A percentile compares a stretch with the other conserved stretches of the same genome.
Evolutionary conservation across 2,113 vertebrate genomes (phyloP).

Genomic region (Gavia stellata): DNA sequence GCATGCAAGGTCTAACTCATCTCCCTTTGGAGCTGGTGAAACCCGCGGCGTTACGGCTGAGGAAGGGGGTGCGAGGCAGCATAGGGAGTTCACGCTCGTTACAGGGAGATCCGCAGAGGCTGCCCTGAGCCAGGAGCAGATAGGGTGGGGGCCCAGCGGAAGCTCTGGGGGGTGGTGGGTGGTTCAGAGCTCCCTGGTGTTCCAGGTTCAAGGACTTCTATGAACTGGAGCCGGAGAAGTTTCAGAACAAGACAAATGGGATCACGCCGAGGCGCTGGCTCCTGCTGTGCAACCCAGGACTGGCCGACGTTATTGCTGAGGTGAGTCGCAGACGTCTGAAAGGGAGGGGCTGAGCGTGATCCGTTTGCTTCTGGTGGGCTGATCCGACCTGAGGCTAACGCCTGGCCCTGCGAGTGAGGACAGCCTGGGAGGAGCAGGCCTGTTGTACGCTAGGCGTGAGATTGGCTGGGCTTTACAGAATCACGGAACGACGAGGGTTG

Average conservation of each 20-base stretch:
- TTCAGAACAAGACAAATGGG: slow-evolving; percentile 90
- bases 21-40: background rate
- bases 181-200: background rate
- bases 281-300: slow-evolving; percentile 85
- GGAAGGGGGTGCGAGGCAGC: background rate
- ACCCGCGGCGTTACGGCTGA: accelerated
- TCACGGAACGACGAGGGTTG: too few relatives aligned
- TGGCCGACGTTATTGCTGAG: slow-evolving; percentile 81
- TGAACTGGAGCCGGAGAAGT: slow-evolving; percentile 82
- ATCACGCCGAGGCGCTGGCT: slow-evolving; percentile 87
- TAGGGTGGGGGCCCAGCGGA: background rate
- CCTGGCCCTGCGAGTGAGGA: background rate
- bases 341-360: background rate
- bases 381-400: background rate
- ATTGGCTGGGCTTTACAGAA: background rate
- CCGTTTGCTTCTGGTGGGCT: too few relatives aligned
- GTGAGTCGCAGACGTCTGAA: slow-evolving; percentile 17
- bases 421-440: background rate
- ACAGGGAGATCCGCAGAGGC: background rate
- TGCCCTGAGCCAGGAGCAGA: background rate
- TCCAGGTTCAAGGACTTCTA: slow-evolving; percentile 87
- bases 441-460: accelerated
- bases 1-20: accelerated
- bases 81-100: background rate
- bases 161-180: background rate